Percentiles rank a stretch among this genome's conserved stretches.
phyloP scores from a whole-genome alignment of 2,113 vertebrate species.

The Synodontis membranacea region DNA sequence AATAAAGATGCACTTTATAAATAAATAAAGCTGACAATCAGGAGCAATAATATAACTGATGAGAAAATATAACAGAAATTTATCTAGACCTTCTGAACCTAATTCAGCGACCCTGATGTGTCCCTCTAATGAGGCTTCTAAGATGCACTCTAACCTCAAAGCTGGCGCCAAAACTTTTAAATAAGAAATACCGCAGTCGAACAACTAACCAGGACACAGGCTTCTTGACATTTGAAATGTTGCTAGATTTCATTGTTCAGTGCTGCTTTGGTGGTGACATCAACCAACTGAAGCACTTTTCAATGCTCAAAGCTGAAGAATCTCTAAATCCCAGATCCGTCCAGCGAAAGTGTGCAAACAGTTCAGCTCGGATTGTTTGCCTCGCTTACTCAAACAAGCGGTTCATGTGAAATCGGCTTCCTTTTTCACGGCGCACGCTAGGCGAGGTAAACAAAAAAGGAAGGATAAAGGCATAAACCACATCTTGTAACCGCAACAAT shows the following conservation, averaged over 20 bases:
- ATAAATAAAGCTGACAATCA: not conserved
- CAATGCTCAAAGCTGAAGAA: too few relatives aligned
- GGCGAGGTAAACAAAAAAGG: not conserved
- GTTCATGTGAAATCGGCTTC: not conserved
- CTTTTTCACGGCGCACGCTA: not conserved
- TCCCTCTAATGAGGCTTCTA: not conserved
- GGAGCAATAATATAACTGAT: not conserved
- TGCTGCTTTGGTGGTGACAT: too few relatives aligned
- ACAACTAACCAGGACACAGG: not conserved
- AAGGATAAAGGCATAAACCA: not conserved
- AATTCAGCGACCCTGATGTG: not conserved
- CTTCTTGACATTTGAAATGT: not conserved
- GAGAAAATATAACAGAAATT: not conserved
- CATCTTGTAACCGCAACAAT: not conserved
- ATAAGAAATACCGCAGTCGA: not conserved
- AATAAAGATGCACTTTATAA: too few relatives aligned
- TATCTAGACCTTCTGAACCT: not conserved
- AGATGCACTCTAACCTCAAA: too few relatives aligned
- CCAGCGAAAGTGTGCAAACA: not conserved
- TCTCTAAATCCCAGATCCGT: not conserved
- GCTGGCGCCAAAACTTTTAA: not conserved
- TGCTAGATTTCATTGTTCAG: not conserved
- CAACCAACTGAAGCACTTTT: not conserved
- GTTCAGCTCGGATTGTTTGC: not conserved
- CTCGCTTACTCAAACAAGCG: not conserved